A percentile compares a stretch with the other conserved stretches of the same genome.
phyloP scores from a whole-genome alignment of 2,888 invertebrate species.

The Euclidia mi region DNA sequence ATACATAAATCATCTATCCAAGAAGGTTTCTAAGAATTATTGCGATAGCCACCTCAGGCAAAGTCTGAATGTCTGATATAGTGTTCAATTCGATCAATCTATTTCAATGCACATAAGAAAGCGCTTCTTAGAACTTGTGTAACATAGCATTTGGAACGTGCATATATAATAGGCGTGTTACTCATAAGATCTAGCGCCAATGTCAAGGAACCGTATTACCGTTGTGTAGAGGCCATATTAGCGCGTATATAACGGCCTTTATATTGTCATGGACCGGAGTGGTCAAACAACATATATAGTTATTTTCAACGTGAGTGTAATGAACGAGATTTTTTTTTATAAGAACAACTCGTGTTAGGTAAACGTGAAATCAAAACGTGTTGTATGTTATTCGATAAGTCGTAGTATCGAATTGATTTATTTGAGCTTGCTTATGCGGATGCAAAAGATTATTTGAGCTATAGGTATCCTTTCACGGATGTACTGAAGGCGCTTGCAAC shows the following conservation, averaged over 20 bases:
- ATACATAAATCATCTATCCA: no score
- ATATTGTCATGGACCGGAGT: slow-evolving; percentile 39
- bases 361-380: slow-evolving; percentile 18
- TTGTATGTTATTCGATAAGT: slow-evolving; percentile 5
- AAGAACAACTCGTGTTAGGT: slow-evolving; percentile 35
- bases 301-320: slow-evolving; percentile 44
- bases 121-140: slow-evolving; percentile 19
- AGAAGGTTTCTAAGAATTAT: no score
- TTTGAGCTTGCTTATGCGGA: background rate
- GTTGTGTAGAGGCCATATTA: slow-evolving; percentile 46
- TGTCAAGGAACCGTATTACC: slow-evolving; percentile 52
- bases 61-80: no score
- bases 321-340: slow-evolving; percentile 48
- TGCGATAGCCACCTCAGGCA: background rate
- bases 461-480: background rate
- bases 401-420: background rate
- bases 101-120: slow-evolving; percentile 22
- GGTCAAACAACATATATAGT: slow-evolving; percentile 42
- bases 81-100: slow-evolving; percentile 12
- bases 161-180: slow-evolving; percentile 15
- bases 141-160: slow-evolving; percentile 13
- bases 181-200: slow-evolving; percentile 38
- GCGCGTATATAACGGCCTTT: slow-evolving; percentile 31
- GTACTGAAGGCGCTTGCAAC: no score
- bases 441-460: background rate